phyloP scores from a whole-genome alignment of 2,113 vertebrate species.

The Gobiocypris rarus region DNA sequence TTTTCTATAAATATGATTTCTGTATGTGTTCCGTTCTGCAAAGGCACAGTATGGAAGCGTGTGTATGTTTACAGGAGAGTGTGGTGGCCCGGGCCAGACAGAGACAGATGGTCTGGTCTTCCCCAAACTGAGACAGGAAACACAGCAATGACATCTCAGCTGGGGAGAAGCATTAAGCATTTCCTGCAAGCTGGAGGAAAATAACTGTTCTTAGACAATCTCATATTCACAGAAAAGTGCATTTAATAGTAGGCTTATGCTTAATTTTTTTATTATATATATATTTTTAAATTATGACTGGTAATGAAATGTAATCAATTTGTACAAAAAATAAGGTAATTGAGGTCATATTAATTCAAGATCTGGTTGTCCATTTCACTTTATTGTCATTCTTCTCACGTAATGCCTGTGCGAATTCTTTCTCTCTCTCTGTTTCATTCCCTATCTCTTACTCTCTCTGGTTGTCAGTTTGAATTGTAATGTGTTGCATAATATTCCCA shows the following conservation, averaged over 20 bases:
- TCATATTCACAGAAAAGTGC: background rate
- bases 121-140: conserved; percentile 52
- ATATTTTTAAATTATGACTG: background rate
- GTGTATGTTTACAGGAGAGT: background rate
- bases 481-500: conserved; percentile 42
- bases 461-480: conserved; percentile 17
- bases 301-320: background rate
- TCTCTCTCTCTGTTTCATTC: background rate
- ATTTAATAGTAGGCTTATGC: too few species aligned
- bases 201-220: background rate
- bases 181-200: background rate
- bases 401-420: background rate
- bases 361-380: background rate
- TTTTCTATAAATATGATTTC: conserved; percentile 14
- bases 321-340: background rate
- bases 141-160: conserved; percentile 49
- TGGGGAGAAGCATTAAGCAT: conserved; percentile 38
- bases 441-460: background rate
- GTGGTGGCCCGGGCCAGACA: conserved; percentile 33
- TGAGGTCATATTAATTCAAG: background rate
- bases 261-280: too few species aligned
- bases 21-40: background rate
- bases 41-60: conserved; percentile 14
- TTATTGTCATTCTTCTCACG: background rate
- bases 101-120: conserved; percentile 57